Conservation (phyloP, 2,888 invertebrate genomes). For the Linnaemya vulpina region DNA sequence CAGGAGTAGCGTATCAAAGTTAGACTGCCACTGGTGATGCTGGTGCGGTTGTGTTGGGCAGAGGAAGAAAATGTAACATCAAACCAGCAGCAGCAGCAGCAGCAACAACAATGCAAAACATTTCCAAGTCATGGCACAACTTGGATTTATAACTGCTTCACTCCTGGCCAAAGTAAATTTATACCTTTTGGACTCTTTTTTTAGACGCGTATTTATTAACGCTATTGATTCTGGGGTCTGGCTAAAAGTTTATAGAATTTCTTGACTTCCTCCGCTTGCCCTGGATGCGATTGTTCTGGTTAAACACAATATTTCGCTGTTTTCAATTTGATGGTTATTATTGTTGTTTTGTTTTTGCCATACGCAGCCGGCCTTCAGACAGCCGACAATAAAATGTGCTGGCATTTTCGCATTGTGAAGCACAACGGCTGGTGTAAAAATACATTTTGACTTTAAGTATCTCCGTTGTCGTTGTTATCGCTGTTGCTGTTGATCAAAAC, state of each 20-base stretch:
- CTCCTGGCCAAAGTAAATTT: neutral
- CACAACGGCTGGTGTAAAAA: constrained; percentile 40
- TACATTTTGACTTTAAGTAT: constrained; percentile 29
- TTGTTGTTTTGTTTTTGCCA: too few relatives aligned
- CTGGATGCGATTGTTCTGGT: neutral
- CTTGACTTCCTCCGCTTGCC: neutral
- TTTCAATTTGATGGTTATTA: constrained; percentile 17
- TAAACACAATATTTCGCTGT: neutral
- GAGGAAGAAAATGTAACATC: constrained; percentile 16
- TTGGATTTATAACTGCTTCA: neutral
- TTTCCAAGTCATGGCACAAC: neutral
- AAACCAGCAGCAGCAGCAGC: neutral
- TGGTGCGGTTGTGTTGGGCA: neutral
- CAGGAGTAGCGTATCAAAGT: constrained; percentile 40
- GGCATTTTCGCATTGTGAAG: constrained; percentile 3
- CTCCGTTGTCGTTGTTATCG: constrained; percentile 17
- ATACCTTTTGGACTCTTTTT: neutral
- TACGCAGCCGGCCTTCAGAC: neutral
- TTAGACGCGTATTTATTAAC: constrained; percentile 15
- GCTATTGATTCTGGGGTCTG: constrained; percentile 18
- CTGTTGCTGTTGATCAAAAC: too few relatives aligned
- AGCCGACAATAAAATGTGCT: constrained; percentile 23
- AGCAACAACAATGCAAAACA: neutral
- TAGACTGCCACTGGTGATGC: neutral
- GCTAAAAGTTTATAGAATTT: neutral